These are phyloP conservation scores for Nasonia vitripennis DNA, from an alignment of 1,140 invertebrate species.

Conservation along the genomic window DNA sequence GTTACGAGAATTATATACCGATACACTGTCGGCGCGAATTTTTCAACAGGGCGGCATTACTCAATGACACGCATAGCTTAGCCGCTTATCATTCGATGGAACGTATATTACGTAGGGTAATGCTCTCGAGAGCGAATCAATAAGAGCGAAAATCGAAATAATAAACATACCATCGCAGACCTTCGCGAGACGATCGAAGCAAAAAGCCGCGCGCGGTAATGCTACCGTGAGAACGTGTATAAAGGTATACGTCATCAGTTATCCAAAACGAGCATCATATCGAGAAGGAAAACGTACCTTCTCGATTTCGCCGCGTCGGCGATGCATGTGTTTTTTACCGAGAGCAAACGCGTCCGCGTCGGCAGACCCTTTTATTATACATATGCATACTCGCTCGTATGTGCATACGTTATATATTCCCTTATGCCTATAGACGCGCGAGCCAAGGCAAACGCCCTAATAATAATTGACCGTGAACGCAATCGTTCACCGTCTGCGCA, in stretches of 20 bases:
- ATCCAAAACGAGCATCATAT: too few relatives aligned
- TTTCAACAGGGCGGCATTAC: background rate
- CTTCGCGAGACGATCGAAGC: background rate
- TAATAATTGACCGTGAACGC: conserved; percentile 46
- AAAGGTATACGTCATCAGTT: too few relatives aligned
- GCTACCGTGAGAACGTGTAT: too few relatives aligned
- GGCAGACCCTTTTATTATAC: too few relatives aligned
- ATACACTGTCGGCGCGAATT: background rate
- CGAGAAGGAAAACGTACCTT: too few relatives aligned
- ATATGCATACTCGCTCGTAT: too few relatives aligned
- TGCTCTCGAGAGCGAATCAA: background rate
- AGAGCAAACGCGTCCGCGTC: too few relatives aligned
- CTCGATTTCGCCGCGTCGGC: too few relatives aligned
- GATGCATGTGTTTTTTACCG: too few relatives aligned
- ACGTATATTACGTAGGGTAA: too few relatives aligned
- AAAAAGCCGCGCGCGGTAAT: background rate
- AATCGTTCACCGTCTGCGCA: conserved; percentile 1
- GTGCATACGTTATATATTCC: too few relatives aligned
- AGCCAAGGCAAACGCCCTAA: conserved; percentile 42
- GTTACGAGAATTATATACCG: background rate
- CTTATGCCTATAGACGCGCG: background rate
- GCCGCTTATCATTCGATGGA: too few relatives aligned
- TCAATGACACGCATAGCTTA: background rate
- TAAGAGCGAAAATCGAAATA: background rate
- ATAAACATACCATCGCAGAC: background rate